Conservation (phyloP, 2,113 vertebrate species). For the Archocentrus centrarchus region DNA sequence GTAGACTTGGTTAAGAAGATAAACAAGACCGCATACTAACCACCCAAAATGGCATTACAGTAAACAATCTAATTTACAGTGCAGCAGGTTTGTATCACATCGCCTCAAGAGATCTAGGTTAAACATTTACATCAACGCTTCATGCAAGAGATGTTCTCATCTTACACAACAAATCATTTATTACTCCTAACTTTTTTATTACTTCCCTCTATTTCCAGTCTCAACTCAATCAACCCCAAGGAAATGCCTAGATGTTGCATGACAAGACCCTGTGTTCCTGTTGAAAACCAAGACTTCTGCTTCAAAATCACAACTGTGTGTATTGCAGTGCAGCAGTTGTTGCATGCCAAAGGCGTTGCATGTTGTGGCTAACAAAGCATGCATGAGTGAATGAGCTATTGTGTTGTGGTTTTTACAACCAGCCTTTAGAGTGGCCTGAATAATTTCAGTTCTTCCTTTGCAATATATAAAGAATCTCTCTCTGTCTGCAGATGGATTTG, state of each 20-base stretch:
- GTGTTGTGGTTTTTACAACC: slow-evolving; percentile 46
- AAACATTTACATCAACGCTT: neutral
- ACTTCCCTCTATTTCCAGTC: neutral
- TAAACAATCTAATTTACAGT: neutral
- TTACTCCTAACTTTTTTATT: neutral
- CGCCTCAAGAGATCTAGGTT: neutral
- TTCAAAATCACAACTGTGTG: neutral
- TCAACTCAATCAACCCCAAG: neutral
- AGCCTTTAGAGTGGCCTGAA: slow-evolving; percentile 21
- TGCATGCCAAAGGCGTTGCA: slow-evolving; percentile 53
- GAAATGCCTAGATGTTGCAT: neutral
- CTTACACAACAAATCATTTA: neutral
- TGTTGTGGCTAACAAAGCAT: slow-evolving; percentile 41
- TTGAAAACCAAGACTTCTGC: neutral
- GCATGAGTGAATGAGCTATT: slow-evolving; percentile 49
- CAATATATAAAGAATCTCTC: neutral
- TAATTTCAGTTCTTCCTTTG: neutral
- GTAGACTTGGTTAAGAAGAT: neutral
- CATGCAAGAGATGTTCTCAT: neutral
- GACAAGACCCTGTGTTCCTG: neutral
- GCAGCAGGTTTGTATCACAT: neutral
- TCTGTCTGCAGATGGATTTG: neutral
- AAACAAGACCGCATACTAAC: neutral
- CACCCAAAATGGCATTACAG: neutral
- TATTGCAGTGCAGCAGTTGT: neutral